Evolutionary conservation across 2,888 invertebrate species (phyloP).

Genomic region (Leuctra nigra): DNA sequence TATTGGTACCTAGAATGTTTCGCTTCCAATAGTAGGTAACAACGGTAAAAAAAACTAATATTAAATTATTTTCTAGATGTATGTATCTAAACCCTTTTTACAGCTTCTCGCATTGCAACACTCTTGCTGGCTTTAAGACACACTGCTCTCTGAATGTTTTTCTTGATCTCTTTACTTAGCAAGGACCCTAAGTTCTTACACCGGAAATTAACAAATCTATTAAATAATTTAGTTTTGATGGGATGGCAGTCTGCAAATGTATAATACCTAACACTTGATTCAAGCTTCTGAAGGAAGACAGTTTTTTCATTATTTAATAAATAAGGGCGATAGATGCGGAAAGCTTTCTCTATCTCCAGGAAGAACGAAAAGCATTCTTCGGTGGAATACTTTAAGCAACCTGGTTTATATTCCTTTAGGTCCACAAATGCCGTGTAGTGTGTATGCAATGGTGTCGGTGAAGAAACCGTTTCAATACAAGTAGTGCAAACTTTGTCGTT

Average conservation of each 20-base stretch:
- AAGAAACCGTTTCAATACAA: neutral
- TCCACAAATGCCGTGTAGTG: neutral
- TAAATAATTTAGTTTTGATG: neutral
- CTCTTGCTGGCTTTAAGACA: neutral
- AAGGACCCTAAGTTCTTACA: neutral
- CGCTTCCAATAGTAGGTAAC: too few species aligned
- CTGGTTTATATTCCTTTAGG: neutral
- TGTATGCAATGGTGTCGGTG: neutral
- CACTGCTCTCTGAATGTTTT: neutral
- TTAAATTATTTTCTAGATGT: too few species aligned
- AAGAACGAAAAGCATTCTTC: neutral
- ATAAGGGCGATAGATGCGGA: neutral
- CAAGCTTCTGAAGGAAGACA: neutral
- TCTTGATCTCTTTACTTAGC: neutral
- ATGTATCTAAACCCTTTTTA: neutral
- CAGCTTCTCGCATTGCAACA: neutral
- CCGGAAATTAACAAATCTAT: neutral
- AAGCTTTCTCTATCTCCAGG: neutral
- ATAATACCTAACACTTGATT: neutral
- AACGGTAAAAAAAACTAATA: too few species aligned
- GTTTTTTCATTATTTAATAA: neutral
- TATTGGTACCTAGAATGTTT: too few species aligned
- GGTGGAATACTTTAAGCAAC: neutral
- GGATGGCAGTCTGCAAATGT: neutral
- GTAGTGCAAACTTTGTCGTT: neutral